A percentile compares a stretch with the other conserved stretches of the same genome.
Evolutionary conservation across 1,140 invertebrate genomes (phyloP).

Genomic region (Bombus soroeensis): DNA sequence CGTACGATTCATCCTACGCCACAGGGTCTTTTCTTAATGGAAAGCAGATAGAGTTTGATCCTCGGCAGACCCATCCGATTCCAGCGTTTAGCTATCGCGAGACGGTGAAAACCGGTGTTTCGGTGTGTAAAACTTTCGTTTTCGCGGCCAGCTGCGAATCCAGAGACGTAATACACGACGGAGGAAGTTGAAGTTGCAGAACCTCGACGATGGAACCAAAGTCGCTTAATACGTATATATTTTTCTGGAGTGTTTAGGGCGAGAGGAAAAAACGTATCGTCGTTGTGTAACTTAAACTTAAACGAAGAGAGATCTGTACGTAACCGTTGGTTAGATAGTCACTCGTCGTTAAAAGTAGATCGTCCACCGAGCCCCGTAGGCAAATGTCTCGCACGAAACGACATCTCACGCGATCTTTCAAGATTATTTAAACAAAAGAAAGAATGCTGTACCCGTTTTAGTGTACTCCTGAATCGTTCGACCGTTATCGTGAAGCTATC

Average conservation of each 20-base stretch:
- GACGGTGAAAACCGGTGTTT: too few species aligned
- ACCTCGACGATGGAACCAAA: not conserved
- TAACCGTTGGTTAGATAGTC: conserved; percentile 20
- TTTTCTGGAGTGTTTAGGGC: not conserved
- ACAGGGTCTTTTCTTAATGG: not conserved
- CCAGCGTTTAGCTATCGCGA: too few species aligned
- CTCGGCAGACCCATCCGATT: too few species aligned
- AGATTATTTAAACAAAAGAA: conserved; percentile 33
- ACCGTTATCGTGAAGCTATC: conserved; percentile 32
- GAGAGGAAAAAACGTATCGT: not conserved
- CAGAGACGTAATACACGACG: not conserved
- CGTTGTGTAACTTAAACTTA: conserved; percentile 15
- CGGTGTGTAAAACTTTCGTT: too few species aligned
- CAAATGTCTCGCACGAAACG: conserved; percentile 21
- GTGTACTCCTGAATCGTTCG: conserved; percentile 25
- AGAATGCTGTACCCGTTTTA: conserved; percentile 44
- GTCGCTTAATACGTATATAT: not conserved
- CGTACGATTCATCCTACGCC: not conserved
- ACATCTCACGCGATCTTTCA: conserved; percentile 62
- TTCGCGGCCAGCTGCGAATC: too few species aligned
- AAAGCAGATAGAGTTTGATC: not conserved
- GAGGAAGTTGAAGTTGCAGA: not conserved
- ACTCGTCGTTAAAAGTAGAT: conserved; percentile 25
- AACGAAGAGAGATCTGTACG: not conserved
- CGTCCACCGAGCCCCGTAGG: conserved; percentile 17